Conservation (phyloP, 2,113 vertebrate species). For the Hassar affinis region DNA sequence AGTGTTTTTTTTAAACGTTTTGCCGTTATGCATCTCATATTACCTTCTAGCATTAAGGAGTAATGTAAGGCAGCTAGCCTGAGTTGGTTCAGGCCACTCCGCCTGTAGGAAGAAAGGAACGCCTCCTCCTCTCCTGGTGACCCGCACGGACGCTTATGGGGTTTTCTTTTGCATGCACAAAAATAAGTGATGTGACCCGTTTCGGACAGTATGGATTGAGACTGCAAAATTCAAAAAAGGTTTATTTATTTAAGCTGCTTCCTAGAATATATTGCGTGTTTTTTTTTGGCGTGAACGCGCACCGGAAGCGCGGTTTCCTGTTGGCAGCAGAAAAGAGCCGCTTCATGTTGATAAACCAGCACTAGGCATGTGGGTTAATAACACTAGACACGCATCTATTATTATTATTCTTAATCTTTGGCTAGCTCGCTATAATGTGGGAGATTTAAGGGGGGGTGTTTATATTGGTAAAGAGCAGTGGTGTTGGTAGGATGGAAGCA, state of each 20-base stretch:
- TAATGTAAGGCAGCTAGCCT: background rate
- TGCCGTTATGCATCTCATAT: background rate
- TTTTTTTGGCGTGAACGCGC: background rate
- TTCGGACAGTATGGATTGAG: background rate
- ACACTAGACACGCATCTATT: background rate
- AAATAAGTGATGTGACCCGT: background rate
- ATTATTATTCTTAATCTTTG: no score
- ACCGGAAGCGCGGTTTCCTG: slow-evolving; percentile 11
- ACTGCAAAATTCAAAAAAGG: background rate
- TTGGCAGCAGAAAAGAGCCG: background rate
- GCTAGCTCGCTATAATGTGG: no score
- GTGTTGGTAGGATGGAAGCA: no score
- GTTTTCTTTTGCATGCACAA: background rate
- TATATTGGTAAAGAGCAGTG: no score
- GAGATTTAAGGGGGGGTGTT: no score
- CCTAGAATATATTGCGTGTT: background rate
- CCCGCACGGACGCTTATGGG: background rate
- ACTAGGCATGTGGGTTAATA: background rate
- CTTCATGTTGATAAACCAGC: background rate
- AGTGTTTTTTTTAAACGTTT: background rate
- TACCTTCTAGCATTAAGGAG: background rate
- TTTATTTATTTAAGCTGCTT: background rate
- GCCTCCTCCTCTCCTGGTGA: background rate
- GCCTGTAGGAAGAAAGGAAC: slow-evolving; percentile 1
- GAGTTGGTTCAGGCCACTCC: background rate